A percentile compares a stretch with the other conserved stretches of the same genome.
Conservation (phyloP, 37 sponge, comb jelly and placozoan species). For the Geodia barretti region DNA sequence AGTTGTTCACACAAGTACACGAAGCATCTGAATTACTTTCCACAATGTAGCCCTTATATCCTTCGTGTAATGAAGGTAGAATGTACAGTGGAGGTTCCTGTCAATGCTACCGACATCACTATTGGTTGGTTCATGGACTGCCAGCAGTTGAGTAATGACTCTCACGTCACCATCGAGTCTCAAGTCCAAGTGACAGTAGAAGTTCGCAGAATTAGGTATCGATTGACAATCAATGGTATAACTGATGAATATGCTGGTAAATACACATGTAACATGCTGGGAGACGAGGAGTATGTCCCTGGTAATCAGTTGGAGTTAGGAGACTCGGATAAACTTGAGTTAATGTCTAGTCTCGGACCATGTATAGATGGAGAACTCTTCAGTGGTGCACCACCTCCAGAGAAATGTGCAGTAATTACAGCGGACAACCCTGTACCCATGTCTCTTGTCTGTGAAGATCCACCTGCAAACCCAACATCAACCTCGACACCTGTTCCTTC, state of each 20-base stretch:
- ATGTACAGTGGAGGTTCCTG: neutral
- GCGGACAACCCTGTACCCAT: neutral
- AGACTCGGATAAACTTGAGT: neutral
- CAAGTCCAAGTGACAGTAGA: neutral
- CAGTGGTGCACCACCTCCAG: neutral
- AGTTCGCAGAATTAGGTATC: neutral
- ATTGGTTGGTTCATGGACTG: neutral
- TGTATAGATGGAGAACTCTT: neutral
- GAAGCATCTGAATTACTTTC: neutral
- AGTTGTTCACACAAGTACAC: conserved; percentile 2
- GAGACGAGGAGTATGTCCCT: neutral
- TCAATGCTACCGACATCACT: neutral
- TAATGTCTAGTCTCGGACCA: neutral
- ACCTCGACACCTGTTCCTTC: neutral
- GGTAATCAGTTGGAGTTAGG: neutral
- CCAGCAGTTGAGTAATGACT: neutral
- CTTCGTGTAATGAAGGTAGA: neutral
- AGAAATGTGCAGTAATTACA: neutral
- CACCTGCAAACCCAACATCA: neutral
- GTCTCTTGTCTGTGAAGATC: neutral
- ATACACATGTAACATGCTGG: neutral
- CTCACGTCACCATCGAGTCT: neutral
- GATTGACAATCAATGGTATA: neutral
- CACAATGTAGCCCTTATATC: neutral
- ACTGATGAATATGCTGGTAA: neutral